A percentile compares a stretch with the other conserved stretches of the same genome.
These are phyloP conservation scores for Ricordea florida DNA, from an alignment of 92 coral and sea anemone genomes.

Conservation along the genomic window DNA sequence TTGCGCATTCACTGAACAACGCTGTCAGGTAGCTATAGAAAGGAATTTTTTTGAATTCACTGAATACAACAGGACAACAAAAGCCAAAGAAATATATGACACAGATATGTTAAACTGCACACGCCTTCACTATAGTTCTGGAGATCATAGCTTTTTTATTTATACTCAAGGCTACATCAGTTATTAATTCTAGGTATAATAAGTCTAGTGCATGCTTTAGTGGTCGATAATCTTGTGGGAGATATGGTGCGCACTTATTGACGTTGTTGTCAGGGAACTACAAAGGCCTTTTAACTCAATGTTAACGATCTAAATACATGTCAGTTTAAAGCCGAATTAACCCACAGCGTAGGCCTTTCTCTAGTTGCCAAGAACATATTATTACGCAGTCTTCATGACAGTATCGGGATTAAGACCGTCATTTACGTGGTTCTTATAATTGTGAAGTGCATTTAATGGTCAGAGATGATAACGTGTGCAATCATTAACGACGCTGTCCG, in stretches of 20 bases:
- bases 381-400: no score
- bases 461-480: background rate
- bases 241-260: background rate
- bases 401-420: background rate
- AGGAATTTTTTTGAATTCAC: no score
- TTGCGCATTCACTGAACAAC: constrained; percentile 10
- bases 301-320: background rate
- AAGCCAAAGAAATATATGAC: no score
- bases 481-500: no score
- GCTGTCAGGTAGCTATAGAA: constrained; percentile 20
- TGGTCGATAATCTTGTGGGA: constrained; percentile 1
- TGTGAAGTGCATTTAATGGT: background rate
- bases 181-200: no score
- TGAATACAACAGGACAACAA: no score
- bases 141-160: no score
- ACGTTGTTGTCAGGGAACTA: constrained; percentile 8
- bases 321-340: constrained; percentile 5
- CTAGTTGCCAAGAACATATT: background rate
- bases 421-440: background rate
- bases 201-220: no score
- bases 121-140: no score
- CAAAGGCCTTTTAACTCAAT: background rate
- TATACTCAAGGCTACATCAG: no score
- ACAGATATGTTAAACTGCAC: no score
- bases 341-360: constrained; percentile 1